Evolutionary conservation across 2,113 vertebrate species (phyloP), one percentile per base, ranked within the genome.

Genomic region (Zapus hudsonius): DNA sequence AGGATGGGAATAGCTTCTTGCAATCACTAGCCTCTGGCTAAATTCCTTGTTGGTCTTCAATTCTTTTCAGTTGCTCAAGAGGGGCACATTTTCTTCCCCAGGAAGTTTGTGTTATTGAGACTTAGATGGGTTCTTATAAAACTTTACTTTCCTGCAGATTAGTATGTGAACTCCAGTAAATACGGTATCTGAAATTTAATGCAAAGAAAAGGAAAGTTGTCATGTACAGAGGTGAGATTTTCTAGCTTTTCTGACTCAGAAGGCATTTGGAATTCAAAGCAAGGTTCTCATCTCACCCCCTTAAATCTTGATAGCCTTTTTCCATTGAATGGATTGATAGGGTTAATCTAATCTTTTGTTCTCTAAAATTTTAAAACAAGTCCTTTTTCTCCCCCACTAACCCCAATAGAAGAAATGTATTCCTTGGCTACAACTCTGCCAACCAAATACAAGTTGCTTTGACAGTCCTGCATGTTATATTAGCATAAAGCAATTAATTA

Each of bases 401-500:
- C 31, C 36, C 12, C 42, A 33, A 80, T 20, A 55, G 82, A 81
- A 36, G n/a, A 84, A 93, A 66, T 52, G 52, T 4, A n/a, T 66
- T 84, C 55, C 78, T 92, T 80, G 55, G 61, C 61, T 81, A 55
- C 70, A 59, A 7, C 63, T 85, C 69, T 86, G n/a, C 59, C 44
- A 81, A 2, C 42, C 27, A 13, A 47, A 15, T 86, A 90, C 63
- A 42, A 20, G 69, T 67, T 91, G 78, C 82, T 87, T 89, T 75
- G 93, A 90, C 81, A 72, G 33, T 79, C 31, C n/a, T 76, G 47
- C 2, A 5, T n/a, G 27, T n/a, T 92, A 0, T 81, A 70, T 76
- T 55, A 87, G 55, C 25, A 47, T 55, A 73, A 93, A 94, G 75
- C 67, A 87, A 87, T 87, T 67, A 87, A 87, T 87, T 75, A 72